A percentile compares a stretch with the other conserved stretches of the same genome.
Evolutionary conservation across 2,888 invertebrate species (phyloP).

Genomic region (Troglohyphantes excavatus): DNA sequence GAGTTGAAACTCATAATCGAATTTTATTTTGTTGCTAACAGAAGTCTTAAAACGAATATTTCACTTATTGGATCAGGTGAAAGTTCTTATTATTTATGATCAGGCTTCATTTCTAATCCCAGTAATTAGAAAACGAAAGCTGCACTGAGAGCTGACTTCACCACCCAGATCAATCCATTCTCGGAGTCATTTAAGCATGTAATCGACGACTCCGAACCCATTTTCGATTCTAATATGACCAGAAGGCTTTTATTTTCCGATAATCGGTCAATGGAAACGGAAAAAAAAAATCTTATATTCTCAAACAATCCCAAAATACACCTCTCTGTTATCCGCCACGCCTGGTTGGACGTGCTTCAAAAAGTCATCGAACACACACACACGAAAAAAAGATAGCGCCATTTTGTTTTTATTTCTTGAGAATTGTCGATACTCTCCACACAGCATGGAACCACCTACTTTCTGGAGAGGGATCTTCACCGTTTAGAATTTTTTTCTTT

Average conservation of each 20-base stretch:
- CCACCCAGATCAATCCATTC: not conserved
- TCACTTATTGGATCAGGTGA: not conserved
- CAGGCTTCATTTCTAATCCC: constrained; percentile 38
- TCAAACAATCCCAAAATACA: constrained; percentile 41
- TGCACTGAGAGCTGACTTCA: constrained; percentile 3
- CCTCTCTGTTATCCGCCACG: constrained; percentile 33
- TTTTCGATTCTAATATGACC: constrained; percentile 15
- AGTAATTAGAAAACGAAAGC: constrained; percentile 68
- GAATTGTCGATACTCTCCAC: not conserved
- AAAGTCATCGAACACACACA: constrained; percentile 10
- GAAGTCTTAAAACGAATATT: not conserved
- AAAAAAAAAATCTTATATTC: constrained; percentile 47
- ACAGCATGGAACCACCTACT: constrained; percentile 39
- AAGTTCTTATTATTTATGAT: constrained; percentile 19
- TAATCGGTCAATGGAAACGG: constrained; percentile 75
- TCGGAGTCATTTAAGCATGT: constrained; percentile 44
- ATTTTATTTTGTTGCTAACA: not conserved
- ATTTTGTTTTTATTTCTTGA: constrained; percentile 16
- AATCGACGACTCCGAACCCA: constrained; percentile 30
- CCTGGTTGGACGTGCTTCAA: not conserved
- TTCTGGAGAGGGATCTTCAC: constrained; percentile 1
- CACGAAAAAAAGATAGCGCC: constrained; percentile 31
- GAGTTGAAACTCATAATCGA: too few relatives aligned
- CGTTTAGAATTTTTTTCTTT: not conserved
- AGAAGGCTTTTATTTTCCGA: constrained; percentile 30